These are phyloP conservation scores for Ametastegia equiseti DNA, from an alignment of 2,888 invertebrate genomes.

Conservation along the genomic window DNA sequence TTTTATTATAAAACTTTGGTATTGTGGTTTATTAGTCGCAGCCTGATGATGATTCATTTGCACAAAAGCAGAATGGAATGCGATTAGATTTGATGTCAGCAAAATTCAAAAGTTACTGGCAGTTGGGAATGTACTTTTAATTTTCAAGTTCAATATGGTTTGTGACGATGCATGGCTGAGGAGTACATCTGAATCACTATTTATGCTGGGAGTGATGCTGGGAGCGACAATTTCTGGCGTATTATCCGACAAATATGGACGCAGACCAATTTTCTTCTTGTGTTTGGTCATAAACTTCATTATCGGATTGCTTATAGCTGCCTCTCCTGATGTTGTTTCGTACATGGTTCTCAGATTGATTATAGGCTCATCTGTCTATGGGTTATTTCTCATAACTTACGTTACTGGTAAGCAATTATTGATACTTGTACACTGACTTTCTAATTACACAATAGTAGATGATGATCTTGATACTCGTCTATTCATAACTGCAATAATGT, in stretches of 20 bases:
- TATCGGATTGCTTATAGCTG: constrained; percentile 80
- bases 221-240: constrained; percentile 83
- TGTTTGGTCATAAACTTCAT: constrained; percentile 81
- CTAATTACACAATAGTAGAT: neutral
- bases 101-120: neutral
- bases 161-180: constrained; percentile 79
- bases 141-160: constrained; percentile 73
- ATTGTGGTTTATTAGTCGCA: too few species aligned
- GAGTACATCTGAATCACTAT: constrained; percentile 80
- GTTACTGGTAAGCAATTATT: constrained; percentile 69
- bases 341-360: constrained; percentile 80
- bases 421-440: neutral
- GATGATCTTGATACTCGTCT: too few species aligned
- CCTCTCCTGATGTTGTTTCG: constrained; percentile 81
- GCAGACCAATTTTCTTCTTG: constrained; percentile 82
- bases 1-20: too few species aligned
- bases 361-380: constrained; percentile 83
- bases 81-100: too few species aligned
- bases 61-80: too few species aligned
- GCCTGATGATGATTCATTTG: too few species aligned
- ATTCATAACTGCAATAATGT: too few species aligned
- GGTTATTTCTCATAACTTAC: constrained; percentile 84
- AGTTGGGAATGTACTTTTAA: neutral
- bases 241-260: constrained; percentile 77
- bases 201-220: constrained; percentile 82